Base-by-base conservation (phyloP, 2,113 vertebrate species). In the Hyla sarda region DNA sequence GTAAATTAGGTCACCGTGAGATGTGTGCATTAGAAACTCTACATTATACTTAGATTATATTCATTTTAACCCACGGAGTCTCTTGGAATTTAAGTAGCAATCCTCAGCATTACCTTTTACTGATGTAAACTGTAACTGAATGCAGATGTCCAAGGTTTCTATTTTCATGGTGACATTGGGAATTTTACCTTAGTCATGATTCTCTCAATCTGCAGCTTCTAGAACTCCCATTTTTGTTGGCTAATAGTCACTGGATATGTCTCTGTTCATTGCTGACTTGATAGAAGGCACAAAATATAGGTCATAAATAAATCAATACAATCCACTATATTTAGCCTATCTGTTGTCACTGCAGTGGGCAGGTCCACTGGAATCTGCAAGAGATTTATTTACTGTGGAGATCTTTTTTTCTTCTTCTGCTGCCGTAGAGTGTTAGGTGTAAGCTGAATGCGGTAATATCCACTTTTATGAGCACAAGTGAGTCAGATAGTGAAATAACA, bases 291-390 rank as follows among this genome's bases (percentile, higher is more conserved):
- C 48, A 81, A 79, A 79, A 78, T 72, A 28, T 62, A 85, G 73
- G 50, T 73, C 84, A 86, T 86, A 86, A 86, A 86, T 72, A 69
- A 71, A 86, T 86, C 76, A 81, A 86, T 86, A 71, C 32, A 54
- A 52, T 86, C 48, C 14, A 45, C 84, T 86, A 86, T 81, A 81
- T 86, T 73, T 86, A 86, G 76, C 65, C 71, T 47, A 60, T 48
- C 50, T 23, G n/a, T 48, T 52, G 41, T 85, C 83, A 67, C 73
- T 37, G 83, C 58, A 52, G 37, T 67, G 47, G 45, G 25, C 65
- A 45, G 60, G 67, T 78, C 12, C 13, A 17, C 21, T 17, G 37
- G 45, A n/a, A 45, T 56, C 2, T 56, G 21, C 54, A 78, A 71
- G n/a, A 62, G 60, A 71, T 69, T 77, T 32, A 71, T 71, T 21